phyloP scores from a whole-genome alignment of 2,888 invertebrate genomes.

The Drosophila testacea region DNA sequence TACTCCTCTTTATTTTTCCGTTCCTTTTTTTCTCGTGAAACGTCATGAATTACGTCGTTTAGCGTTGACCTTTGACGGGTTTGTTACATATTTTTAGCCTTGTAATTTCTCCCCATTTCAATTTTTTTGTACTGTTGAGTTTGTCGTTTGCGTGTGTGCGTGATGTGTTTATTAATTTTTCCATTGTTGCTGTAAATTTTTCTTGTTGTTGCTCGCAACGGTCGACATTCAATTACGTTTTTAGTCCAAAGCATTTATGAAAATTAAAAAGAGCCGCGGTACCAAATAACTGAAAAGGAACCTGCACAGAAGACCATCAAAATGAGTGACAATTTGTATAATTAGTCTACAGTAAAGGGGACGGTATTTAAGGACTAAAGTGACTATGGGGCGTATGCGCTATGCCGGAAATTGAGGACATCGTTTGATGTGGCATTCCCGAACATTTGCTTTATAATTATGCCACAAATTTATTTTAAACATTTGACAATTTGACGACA shows the following conservation, averaged over 20 bases:
- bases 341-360: conserved; percentile 39
- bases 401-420: conserved; percentile 39
- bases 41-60: conserved; percentile 64
- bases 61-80: conserved; percentile 66
- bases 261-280: conserved; percentile 62
- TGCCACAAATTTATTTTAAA: conserved; percentile 23
- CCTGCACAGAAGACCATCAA: conserved; percentile 24
- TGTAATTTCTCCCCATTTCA: conserved; percentile 41
- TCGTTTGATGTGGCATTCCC: conserved; percentile 41
- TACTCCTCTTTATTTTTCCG: conserved; percentile 13
- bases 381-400: conserved; percentile 45
- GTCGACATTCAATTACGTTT: conserved; percentile 68
- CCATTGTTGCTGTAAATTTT: conserved; percentile 25
- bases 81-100: conserved; percentile 61
- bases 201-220: conserved; percentile 31
- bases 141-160: conserved; percentile 64
- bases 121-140: conserved; percentile 6
- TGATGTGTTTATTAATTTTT: conserved; percentile 73
- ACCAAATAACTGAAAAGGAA: neutral
- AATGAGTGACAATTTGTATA: conserved; percentile 74
- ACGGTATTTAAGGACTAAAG: conserved; percentile 8
- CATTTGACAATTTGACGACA: conserved; percentile 18
- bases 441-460: conserved; percentile 44
- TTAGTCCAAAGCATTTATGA: conserved; percentile 68
- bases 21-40: conserved; percentile 21